Conservation (phyloP, 2,888 invertebrate genomes). For the Acrocyrtus sp. region DNA sequence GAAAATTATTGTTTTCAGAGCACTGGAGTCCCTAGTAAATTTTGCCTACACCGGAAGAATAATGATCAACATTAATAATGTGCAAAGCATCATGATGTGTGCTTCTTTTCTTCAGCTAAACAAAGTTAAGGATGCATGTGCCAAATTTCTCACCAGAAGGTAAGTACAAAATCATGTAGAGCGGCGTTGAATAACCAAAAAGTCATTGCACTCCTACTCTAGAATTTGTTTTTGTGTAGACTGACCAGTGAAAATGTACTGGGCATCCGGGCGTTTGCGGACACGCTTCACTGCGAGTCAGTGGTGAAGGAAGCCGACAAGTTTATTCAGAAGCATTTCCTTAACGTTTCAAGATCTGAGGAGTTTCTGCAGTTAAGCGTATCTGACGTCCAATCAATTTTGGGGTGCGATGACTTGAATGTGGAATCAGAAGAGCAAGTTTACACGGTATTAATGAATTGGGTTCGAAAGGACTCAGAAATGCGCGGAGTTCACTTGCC, state of each 20-base stretch:
- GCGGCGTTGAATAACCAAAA: not conserved
- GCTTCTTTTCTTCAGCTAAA: slow-evolving; percentile 83
- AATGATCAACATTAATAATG: slow-evolving; percentile 80
- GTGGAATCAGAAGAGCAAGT: slow-evolving; percentile 82
- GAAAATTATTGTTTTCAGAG: too few species aligned
- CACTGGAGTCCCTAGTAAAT: slow-evolving; percentile 82
- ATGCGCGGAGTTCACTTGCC: slow-evolving; percentile 73
- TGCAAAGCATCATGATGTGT: slow-evolving; percentile 85
- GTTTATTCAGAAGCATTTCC: slow-evolving; percentile 83
- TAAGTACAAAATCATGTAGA: slow-evolving; percentile 63
- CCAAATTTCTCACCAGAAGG: slow-evolving; percentile 80
- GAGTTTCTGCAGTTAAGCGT: slow-evolving; percentile 77
- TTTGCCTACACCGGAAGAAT: slow-evolving; percentile 86
- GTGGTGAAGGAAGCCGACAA: slow-evolving; percentile 81
- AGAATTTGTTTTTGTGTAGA: slow-evolving; percentile 66
- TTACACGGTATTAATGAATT: slow-evolving; percentile 84
- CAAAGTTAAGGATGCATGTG: slow-evolving; percentile 84
- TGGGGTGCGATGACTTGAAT: slow-evolving; percentile 80
- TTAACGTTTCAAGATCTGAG: slow-evolving; percentile 78
- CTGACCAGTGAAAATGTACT: slow-evolving; percentile 83
- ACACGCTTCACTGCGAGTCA: slow-evolving; percentile 77
- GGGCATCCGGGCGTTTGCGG: slow-evolving; percentile 82
- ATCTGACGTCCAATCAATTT: slow-evolving; percentile 75
- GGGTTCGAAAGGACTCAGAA: slow-evolving; percentile 77
- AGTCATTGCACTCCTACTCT: not conserved